Conservation (phyloP, 2,113 vertebrate species). For the Antechinus stuartii region DNA sequence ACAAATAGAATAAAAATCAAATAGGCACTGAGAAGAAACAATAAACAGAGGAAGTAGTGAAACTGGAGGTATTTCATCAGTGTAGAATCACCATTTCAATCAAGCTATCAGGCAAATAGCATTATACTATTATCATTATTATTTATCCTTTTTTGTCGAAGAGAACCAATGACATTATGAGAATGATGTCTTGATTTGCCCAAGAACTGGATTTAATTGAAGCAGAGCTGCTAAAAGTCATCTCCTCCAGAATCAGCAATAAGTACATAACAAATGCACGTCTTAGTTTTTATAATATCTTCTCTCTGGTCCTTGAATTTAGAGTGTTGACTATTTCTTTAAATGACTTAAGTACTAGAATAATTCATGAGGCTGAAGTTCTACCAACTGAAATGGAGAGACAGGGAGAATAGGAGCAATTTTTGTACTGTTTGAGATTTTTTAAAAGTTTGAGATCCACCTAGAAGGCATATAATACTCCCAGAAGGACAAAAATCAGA, state of each 20-base stretch:
- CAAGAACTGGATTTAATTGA: background rate
- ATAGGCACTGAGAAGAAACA: background rate
- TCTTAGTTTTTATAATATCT: background rate
- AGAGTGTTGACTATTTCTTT: background rate
- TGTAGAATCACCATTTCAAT: background rate
- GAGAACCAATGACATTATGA: background rate
- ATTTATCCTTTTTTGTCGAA: background rate
- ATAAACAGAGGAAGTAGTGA: background rate
- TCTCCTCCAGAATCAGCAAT: background rate
- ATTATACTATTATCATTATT: too few relatives aligned
- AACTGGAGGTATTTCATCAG: background rate
- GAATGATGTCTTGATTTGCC: background rate
- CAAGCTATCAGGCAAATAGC: background rate
- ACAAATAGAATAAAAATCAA: background rate
- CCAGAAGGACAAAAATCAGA: conserved; percentile 16
- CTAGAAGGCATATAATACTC: background rate
- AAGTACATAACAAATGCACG: background rate
- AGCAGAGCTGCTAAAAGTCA: background rate
- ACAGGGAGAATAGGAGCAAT: background rate
- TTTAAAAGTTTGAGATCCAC: background rate
- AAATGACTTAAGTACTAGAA: background rate
- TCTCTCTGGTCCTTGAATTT: background rate
- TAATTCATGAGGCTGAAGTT: background rate
- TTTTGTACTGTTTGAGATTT: background rate
- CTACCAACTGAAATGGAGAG: background rate